phyloP scores from a whole-genome alignment of 2,888 invertebrate genomes.

The Biston stratarius region DNA sequence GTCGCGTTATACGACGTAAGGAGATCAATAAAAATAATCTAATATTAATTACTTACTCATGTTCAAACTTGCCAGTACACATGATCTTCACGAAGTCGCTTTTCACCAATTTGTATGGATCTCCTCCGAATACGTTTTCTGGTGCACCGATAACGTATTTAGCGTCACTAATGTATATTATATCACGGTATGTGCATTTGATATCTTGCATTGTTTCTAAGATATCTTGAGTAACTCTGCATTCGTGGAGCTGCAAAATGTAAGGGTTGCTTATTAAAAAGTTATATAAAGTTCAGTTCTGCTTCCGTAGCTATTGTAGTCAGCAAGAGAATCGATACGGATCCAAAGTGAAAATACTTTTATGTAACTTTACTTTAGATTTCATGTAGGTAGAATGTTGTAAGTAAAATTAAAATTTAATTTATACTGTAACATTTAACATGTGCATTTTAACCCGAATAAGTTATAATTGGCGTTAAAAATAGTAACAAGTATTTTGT shows the following conservation, averaged over 20 bases:
- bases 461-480: no score
- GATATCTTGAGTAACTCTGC: constrained; percentile 65
- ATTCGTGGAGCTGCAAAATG: constrained; percentile 78
- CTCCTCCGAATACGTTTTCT: constrained; percentile 81
- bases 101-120: constrained; percentile 86
- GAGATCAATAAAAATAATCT: no score
- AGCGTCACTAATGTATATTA: constrained; percentile 89
- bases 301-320: no score
- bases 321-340: no score
- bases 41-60: constrained; percentile 56
- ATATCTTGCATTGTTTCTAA: constrained; percentile 64
- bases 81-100: constrained; percentile 91
- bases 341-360: no score
- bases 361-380: no score
- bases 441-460: no score
- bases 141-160: constrained; percentile 84
- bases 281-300: background rate
- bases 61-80: constrained; percentile 79
- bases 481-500: no score
- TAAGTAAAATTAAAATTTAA: no score
- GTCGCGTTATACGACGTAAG: no score
- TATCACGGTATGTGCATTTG: constrained; percentile 88
- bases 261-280: background rate
- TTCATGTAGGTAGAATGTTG: no score
- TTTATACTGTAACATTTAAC: no score